These are phyloP conservation scores for Pogoniulus pusillus DNA, from an alignment of 2,797 vertebrate species.

Conservation along the genomic window DNA sequence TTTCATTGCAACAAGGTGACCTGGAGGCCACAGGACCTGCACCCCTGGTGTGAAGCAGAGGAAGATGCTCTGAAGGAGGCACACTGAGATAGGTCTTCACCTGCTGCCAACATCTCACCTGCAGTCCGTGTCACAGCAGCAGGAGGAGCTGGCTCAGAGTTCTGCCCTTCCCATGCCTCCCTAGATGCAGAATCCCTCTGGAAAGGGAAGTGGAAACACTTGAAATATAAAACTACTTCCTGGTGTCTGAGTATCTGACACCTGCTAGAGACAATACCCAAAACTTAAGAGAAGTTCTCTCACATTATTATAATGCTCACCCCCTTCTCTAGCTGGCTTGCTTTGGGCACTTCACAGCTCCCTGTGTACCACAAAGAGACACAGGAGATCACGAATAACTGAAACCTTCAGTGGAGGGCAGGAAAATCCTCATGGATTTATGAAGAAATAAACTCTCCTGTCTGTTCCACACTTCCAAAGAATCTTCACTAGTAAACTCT, in stretches of 20 bases:
- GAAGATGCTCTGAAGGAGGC: neutral
- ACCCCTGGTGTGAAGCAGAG: neutral
- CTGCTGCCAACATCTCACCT: neutral
- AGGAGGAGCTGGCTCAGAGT: neutral
- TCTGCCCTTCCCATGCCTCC: neutral
- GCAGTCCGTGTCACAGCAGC: neutral
- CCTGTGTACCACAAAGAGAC: neutral
- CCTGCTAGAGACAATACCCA: neutral
- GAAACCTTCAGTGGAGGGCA: neutral
- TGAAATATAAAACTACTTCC: neutral
- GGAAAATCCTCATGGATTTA: neutral
- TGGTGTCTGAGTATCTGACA: neutral
- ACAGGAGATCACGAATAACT: neutral
- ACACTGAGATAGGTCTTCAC: neutral
- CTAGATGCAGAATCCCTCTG: rapidly evolving
- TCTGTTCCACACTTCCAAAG: neutral
- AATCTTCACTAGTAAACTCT: neutral
- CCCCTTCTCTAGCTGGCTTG: neutral
- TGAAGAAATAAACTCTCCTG: neutral
- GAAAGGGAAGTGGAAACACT: neutral
- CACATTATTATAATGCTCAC: neutral
- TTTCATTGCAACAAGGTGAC: neutral
- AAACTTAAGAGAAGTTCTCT: neutral
- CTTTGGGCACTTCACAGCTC: neutral
- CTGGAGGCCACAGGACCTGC: neutral